phyloP scores from a whole-genome alignment of 2,797 vertebrate species.

The Trematomus bernacchii region DNA sequence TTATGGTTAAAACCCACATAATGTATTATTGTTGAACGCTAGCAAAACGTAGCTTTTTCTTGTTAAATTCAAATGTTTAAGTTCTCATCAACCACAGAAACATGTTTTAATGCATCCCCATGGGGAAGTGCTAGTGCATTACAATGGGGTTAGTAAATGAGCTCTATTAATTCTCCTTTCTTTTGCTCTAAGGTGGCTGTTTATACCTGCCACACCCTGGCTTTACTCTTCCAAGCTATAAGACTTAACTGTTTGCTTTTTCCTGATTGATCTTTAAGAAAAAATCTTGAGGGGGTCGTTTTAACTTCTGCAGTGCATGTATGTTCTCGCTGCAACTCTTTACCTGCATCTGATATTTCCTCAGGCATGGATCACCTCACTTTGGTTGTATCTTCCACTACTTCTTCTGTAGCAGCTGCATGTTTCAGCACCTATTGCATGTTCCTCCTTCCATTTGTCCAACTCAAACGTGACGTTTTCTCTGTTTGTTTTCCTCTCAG shows the following conservation, averaged over 20 bases:
- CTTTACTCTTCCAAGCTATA: not conserved
- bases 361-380: constrained; percentile 34
- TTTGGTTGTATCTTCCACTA: not conserved
- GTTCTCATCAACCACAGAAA: not conserved
- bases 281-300: not conserved
- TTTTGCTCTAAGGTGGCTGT: constrained; percentile 2
- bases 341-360: constrained; percentile 28
- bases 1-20: not conserved
- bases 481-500: constrained; percentile 71
- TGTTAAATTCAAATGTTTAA: not conserved
- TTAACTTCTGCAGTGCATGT: constrained; percentile 3
- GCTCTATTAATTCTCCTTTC: constrained; percentile 16
- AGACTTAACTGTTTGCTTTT: constrained; percentile 1
- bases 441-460: not conserved
- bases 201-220: not conserved
- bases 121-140: too few species aligned
- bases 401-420: constrained; percentile 38
- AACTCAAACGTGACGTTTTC: not conserved
- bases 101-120: not conserved
- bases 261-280: not conserved
- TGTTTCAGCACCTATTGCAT: not conserved
- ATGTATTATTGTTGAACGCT: not conserved
- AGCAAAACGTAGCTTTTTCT: not conserved
- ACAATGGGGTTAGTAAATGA: constrained; percentile 10
- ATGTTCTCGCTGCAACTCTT: constrained; percentile 35